phyloP scores from a whole-genome alignment of 2,797 vertebrate genomes.

The Heterohyrax brucei region DNA sequence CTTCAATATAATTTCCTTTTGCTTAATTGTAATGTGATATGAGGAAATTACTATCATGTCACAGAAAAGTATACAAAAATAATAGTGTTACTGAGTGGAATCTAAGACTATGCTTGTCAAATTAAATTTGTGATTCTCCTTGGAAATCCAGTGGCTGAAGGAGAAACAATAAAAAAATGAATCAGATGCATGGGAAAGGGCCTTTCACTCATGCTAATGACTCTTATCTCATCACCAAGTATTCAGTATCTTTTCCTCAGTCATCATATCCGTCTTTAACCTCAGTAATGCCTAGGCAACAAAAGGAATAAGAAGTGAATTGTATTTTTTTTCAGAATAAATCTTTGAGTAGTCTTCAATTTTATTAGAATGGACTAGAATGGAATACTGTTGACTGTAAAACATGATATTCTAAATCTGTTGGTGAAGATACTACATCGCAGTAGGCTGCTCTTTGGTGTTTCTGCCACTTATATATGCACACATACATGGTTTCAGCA shows the following conservation, averaged over 20 bases:
- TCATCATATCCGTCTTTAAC: neutral
- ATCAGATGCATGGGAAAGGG: constrained; percentile 64
- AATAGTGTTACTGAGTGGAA: constrained; percentile 72
- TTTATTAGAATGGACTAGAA: constrained; percentile 45
- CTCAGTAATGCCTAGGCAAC: neutral
- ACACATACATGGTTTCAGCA: neutral
- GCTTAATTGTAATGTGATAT: constrained; percentile 49
- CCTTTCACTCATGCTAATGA: constrained; percentile 82
- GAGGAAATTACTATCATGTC: constrained; percentile 61
- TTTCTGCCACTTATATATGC: neutral
- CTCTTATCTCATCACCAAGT: constrained; percentile 74
- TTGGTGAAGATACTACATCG: constrained; percentile 11
- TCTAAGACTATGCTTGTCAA: constrained; percentile 79
- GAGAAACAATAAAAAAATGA: constrained; percentile 73
- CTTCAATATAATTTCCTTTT: constrained; percentile 55
- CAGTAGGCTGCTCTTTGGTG: neutral
- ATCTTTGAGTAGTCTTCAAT: neutral
- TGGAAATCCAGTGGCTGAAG: constrained; percentile 75
- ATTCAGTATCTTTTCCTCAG: constrained; percentile 75
- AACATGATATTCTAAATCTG: constrained; percentile 42
- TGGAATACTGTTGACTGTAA: neutral
- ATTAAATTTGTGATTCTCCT: constrained; percentile 80
- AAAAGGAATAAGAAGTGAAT: neutral
- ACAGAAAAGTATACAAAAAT: neutral
- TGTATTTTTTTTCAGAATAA: neutral